These are phyloP conservation scores for Euura lappo DNA, from an alignment of 1,140 invertebrate species.

Conservation along the genomic window DNA sequence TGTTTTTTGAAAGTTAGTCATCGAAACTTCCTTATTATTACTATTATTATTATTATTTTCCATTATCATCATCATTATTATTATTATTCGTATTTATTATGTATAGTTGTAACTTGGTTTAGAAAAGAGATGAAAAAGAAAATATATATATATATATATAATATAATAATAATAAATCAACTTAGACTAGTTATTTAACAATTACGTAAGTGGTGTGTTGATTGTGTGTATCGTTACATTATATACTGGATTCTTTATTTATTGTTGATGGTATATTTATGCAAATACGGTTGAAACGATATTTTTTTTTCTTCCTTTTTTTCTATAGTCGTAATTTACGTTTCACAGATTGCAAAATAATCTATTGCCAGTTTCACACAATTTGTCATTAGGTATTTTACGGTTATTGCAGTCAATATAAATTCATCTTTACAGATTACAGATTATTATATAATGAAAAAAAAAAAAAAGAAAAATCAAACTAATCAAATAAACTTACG, in stretches of 20 bases:
- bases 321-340: too few species aligned
- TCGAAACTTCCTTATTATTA: conserved; percentile 48
- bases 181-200: conserved; percentile 48
- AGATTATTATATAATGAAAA: too few species aligned
- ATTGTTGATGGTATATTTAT: neutral
- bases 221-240: neutral
- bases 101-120: conserved; percentile 36
- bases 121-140: too few species aligned
- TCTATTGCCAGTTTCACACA: too few species aligned
- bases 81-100: conserved; percentile 47
- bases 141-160: conserved; percentile 1
- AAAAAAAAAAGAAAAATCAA: too few species aligned
- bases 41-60: conserved; percentile 29
- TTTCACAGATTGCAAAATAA: too few species aligned
- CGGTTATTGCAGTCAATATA: too few species aligned
- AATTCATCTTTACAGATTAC: too few species aligned
- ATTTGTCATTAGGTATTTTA: too few species aligned
- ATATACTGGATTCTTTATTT: neutral
- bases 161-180: conserved; percentile 21
- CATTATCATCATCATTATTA: neutral
- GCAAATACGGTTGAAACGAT: neutral
- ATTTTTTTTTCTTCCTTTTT: too few species aligned
- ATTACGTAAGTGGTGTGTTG: neutral
- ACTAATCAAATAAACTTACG: too few species aligned
- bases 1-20: conserved; percentile 55